Base-by-base conservation (phyloP, 2,888 invertebrate genomes). In the Ceraclea dissimilis region DNA sequence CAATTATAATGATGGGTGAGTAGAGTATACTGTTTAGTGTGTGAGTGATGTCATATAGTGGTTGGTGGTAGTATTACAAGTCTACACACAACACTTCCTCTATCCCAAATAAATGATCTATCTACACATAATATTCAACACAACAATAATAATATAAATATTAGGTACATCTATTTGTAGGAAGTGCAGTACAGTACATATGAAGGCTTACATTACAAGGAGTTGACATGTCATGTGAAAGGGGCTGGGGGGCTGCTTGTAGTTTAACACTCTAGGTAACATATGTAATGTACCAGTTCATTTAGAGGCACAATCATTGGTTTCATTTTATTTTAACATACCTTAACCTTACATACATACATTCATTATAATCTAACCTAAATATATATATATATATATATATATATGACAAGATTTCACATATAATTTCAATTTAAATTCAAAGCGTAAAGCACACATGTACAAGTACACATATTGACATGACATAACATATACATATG, bases 231-330 rank as follows among this genome's bases (percentile, higher is more conserved):
- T n/a, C n/a, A 59, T 49, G 54, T 59, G 57, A 58, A 57, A 58
- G 54, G n/a, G n/a, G n/a, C n/a, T n/a, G n/a, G n/a, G n/a, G n/a
- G 52, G 58, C 57, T 59, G 59, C 52, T 51, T 58, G 51, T 56
- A 46, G 49, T 58, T n/a, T n/a, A n/a, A n/a, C n/a, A n/a, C n/a
- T n/a, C n/a, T 62, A 59, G 60, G 59, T 62, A 58, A 62, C 58
- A n/a, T n/a, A n/a, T n/a, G 62, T 62, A 58, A 62, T 56, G 62
- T 62, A 61, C 60, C 62, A 60, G 58, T 54, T 60, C 26, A 39
- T 50, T 17, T 52, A 57, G 62, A 62, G 62, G 62, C 62, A 62
- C 62, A 59, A 62, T 60, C 60, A 60, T 62, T 62, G 60, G 60
- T 62, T 62, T 61, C 47, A 56, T 55, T 60, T 55, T 52, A 46